Percentiles rank a stretch among this genome's conserved stretches.
phyloP scores from a whole-genome alignment of 92 coral and sea anemone genomes.

The Epizoanthus ramosus region DNA sequence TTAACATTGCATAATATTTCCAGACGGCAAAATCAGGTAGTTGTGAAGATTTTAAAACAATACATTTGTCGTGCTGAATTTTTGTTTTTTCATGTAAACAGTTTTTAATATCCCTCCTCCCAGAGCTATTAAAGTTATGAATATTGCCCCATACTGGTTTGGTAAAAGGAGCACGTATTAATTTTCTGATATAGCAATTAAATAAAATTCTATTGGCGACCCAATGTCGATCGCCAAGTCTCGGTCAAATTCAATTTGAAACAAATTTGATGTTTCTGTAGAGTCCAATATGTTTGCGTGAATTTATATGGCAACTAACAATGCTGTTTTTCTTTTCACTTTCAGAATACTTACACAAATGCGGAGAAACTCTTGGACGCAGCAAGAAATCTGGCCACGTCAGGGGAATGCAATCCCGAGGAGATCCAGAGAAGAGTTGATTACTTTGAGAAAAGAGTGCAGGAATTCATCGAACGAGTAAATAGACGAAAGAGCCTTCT shows the following conservation, averaged over 20 bases:
- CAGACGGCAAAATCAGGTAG: neutral
- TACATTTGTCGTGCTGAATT: neutral
- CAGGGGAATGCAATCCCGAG: slow-evolving; percentile 95
- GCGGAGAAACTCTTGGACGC: slow-evolving; percentile 96
- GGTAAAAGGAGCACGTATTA: too few species aligned
- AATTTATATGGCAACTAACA: neutral
- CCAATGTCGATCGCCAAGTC: slow-evolving; percentile 4
- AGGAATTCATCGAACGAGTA: slow-evolving; percentile 92
- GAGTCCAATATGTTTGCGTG: slow-evolving; percentile 17
- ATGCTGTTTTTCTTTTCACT: slow-evolving; percentile 47
- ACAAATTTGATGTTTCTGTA: slow-evolving; percentile 19
- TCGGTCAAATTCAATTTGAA: slow-evolving; percentile 6
- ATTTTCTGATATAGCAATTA: neutral
- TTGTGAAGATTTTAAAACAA: neutral
- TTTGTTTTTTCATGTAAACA: neutral
- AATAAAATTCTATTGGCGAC: slow-evolving; percentile 13
- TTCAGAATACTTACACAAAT: slow-evolving; percentile 98
- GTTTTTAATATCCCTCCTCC: neutral
- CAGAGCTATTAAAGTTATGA: too few species aligned
- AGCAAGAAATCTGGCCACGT: slow-evolving; percentile 84
- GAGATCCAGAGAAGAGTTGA: slow-evolving; percentile 91
- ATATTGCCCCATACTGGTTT: too few species aligned
- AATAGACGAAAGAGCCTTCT: slow-evolving; percentile 88
- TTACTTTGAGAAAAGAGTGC: slow-evolving; percentile 92
- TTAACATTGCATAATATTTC: neutral